A percentile compares a stretch with the other conserved stretches of the same genome.
Conservation (phyloP, 2,888 invertebrate species). For the Trypoxylon attenuatum region DNA sequence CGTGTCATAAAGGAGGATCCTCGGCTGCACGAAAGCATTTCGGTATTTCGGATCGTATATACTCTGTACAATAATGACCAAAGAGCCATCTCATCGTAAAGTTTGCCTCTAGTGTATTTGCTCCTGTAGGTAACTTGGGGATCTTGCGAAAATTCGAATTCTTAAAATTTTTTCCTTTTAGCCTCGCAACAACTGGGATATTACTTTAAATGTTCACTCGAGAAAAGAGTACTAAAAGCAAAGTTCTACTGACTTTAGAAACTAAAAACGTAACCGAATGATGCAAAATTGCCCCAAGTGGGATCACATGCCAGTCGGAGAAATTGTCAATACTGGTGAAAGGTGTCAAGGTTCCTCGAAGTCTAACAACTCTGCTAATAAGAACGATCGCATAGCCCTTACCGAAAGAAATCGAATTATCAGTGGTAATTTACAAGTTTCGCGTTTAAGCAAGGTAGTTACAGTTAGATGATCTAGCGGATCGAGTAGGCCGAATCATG, state of each 20-base stretch:
- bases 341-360: conserved; percentile 22
- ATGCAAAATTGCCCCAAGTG: not conserved
- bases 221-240: too few relatives aligned
- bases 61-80: conserved; percentile 15
- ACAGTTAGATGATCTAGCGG: conserved; percentile 1
- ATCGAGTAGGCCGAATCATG: conserved; percentile 21
- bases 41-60: conserved; percentile 41
- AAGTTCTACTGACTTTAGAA: too few relatives aligned
- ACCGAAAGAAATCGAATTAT: conserved; percentile 30
- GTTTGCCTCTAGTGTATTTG: not conserved
- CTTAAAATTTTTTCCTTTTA: not conserved
- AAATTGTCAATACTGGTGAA: too few relatives aligned
- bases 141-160: not conserved
- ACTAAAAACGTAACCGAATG: too few relatives aligned
- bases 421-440: conserved; percentile 17
- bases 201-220: too few relatives aligned
- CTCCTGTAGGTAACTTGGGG: too few relatives aligned
- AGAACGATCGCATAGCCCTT: conserved; percentile 17
- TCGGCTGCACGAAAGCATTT: conserved; percentile 46
- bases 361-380: too few relatives aligned
- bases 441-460: too few relatives aligned
- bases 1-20: conserved; percentile 57
- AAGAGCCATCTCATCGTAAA: conserved; percentile 10
- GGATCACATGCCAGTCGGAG: conserved; percentile 9
- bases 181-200: too few relatives aligned